phyloP scores from a whole-genome alignment of 1,140 invertebrate species.

The Cyphomyrmex costatus region DNA sequence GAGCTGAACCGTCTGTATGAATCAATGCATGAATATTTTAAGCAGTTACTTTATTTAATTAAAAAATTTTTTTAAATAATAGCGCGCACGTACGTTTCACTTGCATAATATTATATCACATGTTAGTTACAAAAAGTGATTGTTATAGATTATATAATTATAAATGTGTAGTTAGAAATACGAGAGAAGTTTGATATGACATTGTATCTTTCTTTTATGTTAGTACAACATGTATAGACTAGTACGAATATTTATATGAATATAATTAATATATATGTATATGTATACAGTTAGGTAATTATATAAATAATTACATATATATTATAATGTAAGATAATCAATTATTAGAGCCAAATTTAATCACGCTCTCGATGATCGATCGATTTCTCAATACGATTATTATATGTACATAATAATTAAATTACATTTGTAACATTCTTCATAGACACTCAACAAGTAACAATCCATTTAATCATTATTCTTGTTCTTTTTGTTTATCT shows the following conservation, averaged over 20 bases:
- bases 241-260: conserved; percentile 16
- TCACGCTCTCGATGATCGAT: conserved; percentile 39
- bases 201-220: conserved; percentile 11
- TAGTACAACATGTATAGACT: background rate
- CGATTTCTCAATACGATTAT: background rate
- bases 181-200: conserved; percentile 22
- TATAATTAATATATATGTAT: conserved; percentile 29
- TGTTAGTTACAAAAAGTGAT: background rate
- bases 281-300: conserved; percentile 39
- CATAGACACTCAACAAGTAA: background rate
- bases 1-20: background rate
- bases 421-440: conserved; percentile 19
- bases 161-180: background rate
- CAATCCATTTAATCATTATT: background rate
- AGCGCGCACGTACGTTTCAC: no score
- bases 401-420: conserved; percentile 17
- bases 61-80: conserved; percentile 1
- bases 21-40: background rate
- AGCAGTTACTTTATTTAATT: conserved; percentile 14
- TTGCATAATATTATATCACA: conserved; percentile 6
- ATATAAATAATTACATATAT: conserved; percentile 25
- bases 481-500: background rate
- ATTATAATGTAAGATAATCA: conserved; percentile 57
- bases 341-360: conserved; percentile 62
- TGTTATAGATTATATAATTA: conserved; percentile 25